Conservation (phyloP, 2,888 invertebrate genomes). For the Limnephilus auricula region DNA sequence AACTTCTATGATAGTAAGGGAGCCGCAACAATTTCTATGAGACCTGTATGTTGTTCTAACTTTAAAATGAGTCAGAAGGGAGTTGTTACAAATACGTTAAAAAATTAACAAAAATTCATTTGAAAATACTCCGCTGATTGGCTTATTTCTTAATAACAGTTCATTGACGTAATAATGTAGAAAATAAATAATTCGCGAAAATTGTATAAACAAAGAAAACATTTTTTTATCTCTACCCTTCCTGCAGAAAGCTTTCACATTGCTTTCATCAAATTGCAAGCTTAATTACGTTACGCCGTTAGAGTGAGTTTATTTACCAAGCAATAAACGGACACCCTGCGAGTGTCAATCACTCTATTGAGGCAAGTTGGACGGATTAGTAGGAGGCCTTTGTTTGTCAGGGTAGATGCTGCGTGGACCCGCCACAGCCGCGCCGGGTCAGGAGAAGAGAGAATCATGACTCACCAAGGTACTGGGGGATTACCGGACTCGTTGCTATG, state of each 20-base stretch:
- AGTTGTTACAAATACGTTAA: too few relatives aligned
- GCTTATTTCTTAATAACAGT: too few relatives aligned
- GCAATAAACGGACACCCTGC: background rate
- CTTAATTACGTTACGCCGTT: background rate
- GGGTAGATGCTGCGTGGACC: slow-evolving; percentile 20
- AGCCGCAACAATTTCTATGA: too few relatives aligned
- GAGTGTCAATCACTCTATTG: slow-evolving; percentile 42
- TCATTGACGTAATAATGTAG: too few relatives aligned
- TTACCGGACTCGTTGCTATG: slow-evolving; percentile 4
- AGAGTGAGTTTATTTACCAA: background rate
- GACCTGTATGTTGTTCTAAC: too few relatives aligned
- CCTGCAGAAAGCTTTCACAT: background rate
- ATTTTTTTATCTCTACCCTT: background rate
- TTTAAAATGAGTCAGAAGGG: too few relatives aligned
- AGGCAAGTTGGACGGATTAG: slow-evolving; percentile 45
- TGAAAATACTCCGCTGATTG: too few relatives aligned
- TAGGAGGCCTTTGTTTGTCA: slow-evolving; percentile 31
- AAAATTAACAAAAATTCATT: too few relatives aligned
- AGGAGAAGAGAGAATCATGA: slow-evolving; percentile 11
- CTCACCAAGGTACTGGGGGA: slow-evolving; percentile 1
- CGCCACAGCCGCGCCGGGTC: background rate
- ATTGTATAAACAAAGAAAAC: too few relatives aligned
- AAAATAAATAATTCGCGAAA: too few relatives aligned
- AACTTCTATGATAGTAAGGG: too few relatives aligned
- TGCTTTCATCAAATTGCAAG: background rate